Percentiles rank a stretch among this genome's conserved stretches.
Evolutionary conservation across 2,888 invertebrate genomes (phyloP).

Genomic region (Melieria picta): DNA sequence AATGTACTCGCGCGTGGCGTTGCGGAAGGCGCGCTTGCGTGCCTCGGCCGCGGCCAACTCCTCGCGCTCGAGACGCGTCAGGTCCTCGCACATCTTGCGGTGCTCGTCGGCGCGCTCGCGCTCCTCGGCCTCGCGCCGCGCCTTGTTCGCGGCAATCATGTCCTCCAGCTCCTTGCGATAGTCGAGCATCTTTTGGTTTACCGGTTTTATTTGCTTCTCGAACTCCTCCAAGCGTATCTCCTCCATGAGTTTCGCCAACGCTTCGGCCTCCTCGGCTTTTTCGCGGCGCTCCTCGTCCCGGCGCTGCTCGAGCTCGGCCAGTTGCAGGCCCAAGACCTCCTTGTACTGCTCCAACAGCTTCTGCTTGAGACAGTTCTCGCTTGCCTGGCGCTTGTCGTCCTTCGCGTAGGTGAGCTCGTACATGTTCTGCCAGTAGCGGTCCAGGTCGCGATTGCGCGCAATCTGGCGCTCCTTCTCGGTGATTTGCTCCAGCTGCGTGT

Average conservation of each 20-base stretch:
- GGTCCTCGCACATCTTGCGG: constrained; percentile 49
- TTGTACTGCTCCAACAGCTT: constrained; percentile 48
- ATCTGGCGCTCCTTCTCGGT: constrained; percentile 52
- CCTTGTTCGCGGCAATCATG: constrained; percentile 47
- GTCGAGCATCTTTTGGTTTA: constrained; percentile 29
- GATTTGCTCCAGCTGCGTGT: constrained; percentile 59
- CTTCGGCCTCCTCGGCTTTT: constrained; percentile 44
- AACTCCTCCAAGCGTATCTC: constrained; percentile 50
- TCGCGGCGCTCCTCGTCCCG: constrained; percentile 40
- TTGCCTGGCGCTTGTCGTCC: constrained; percentile 45
- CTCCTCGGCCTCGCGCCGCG: constrained; percentile 37
- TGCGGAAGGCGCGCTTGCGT: constrained; percentile 46
- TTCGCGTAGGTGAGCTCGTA: constrained; percentile 46
- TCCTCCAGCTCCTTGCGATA: constrained; percentile 52
- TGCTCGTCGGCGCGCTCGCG: constrained; percentile 50
- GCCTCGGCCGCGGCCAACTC: constrained; percentile 42
- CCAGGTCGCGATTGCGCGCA: constrained; percentile 47
- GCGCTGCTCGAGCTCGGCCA: constrained; percentile 40
- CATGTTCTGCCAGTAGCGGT: constrained; percentile 53
- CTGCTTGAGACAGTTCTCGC: constrained; percentile 47
- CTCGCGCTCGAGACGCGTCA: constrained; percentile 49
- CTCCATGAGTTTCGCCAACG: constrained; percentile 46
- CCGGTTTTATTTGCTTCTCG: constrained; percentile 34
- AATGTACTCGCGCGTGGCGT: constrained; percentile 54
- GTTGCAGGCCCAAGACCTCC: constrained; percentile 36